Percentiles rank a stretch among this genome's conserved stretches.
phyloP scores from a whole-genome alignment of 2,797 vertebrate species.

The Eulemur albifrons region DNA sequence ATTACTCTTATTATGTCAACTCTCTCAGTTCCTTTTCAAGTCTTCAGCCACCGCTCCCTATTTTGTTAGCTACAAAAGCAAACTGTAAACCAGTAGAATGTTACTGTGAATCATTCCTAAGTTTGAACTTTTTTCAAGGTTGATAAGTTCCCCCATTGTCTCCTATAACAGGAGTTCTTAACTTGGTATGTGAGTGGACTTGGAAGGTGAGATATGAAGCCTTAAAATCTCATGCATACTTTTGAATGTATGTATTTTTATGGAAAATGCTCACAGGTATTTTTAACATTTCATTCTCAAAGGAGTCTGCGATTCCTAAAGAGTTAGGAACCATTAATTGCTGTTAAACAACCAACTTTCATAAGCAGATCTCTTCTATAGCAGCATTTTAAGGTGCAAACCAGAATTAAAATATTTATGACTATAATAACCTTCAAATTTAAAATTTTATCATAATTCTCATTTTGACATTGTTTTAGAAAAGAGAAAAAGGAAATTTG shows the following conservation, averaged over 20 bases:
- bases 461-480: conserved; percentile 23
- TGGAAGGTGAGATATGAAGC: neutral
- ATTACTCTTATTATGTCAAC: neutral
- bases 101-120: neutral
- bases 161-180: neutral
- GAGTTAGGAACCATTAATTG: neutral
- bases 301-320: neutral
- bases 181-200: neutral
- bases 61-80: conserved; percentile 31
- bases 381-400: neutral
- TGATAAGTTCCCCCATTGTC: neutral
- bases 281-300: neutral
- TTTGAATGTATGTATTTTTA: neutral
- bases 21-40: conserved; percentile 5
- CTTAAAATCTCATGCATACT: conserved; percentile 17
- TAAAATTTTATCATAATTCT: conserved; percentile 29
- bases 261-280: neutral
- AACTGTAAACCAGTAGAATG: neutral
- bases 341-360: neutral
- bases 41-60: neutral
- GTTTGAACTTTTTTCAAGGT: neutral
- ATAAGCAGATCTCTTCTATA: neutral
- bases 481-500: conserved; percentile 19
- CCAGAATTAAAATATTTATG: neutral
- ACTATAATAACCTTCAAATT: neutral